These are phyloP conservation scores for Eretmocerus hayati DNA, from an alignment of 2,888 invertebrate genomes.

Conservation along the genomic window DNA sequence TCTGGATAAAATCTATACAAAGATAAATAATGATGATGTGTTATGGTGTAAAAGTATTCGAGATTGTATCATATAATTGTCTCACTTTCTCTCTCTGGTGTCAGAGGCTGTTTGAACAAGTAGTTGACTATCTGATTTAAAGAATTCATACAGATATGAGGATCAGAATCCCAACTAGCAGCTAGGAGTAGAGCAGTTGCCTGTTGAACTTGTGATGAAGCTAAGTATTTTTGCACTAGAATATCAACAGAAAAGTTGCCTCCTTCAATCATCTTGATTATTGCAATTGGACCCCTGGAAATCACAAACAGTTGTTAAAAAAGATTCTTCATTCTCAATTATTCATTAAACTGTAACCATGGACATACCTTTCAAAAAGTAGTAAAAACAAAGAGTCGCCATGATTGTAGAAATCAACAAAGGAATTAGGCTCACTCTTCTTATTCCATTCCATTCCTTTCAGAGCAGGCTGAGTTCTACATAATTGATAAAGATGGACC, in stretches of 20 bases:
- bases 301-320: slow-evolving; percentile 6
- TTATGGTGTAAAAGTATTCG: not conserved
- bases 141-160: slow-evolving; percentile 66
- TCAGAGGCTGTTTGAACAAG: slow-evolving; percentile 55
- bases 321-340: too few species aligned
- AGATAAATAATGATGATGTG: not conserved
- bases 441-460: slow-evolving; percentile 55
- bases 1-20: slow-evolving; percentile 52
- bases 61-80: not conserved
- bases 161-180: slow-evolving; percentile 75
- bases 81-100: slow-evolving; percentile 55
- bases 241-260: slow-evolving; percentile 54
- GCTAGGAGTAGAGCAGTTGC: slow-evolving; percentile 60
- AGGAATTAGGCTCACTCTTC: slow-evolving; percentile 47
- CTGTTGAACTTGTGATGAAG: slow-evolving; percentile 57
- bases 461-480: slow-evolving; percentile 52
- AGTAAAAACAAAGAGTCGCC: slow-evolving; percentile 53
- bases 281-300: slow-evolving; percentile 53
- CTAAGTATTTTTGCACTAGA: slow-evolving; percentile 59
- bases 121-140: slow-evolving; percentile 67
- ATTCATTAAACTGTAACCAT: too few species aligned
- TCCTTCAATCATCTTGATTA: slow-evolving; percentile 52
- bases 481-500: slow-evolving; percentile 1
- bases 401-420: slow-evolving; percentile 45
- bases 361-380: slow-evolving; percentile 55